Evolutionary conservation across 1,140 invertebrate species (phyloP).

Genomic region (Portunus trituberculatus): DNA sequence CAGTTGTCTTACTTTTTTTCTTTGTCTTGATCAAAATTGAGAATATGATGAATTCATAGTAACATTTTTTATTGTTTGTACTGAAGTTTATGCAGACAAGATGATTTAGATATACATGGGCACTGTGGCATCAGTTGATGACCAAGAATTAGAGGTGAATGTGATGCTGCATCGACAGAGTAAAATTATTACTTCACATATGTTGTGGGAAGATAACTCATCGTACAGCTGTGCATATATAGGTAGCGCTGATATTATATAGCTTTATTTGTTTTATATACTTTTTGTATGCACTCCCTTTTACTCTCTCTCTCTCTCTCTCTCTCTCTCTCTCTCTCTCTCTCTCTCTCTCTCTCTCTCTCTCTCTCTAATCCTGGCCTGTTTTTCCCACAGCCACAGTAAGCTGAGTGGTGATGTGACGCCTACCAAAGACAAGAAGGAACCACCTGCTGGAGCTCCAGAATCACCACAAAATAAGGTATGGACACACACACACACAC

Average conservation of each 20-base stretch:
- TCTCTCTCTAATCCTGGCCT: neutral
- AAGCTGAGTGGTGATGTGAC: slow-evolving; percentile 64
- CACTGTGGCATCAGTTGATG: too few species aligned
- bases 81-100: too few species aligned
- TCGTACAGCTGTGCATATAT: neutral
- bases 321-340: slow-evolving; percentile 54
- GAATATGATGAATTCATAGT: too few species aligned
- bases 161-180: too few species aligned
- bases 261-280: neutral
- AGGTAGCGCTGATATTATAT: neutral
- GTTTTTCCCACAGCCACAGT: slow-evolving; percentile 51
- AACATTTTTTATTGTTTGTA: too few species aligned
- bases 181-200: neutral
- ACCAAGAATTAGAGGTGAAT: too few species aligned
- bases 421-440: slow-evolving; percentile 55
- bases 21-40: too few species aligned
- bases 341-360: slow-evolving; percentile 65
- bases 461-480: slow-evolving; percentile 66
- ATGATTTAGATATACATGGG: too few species aligned
- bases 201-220: neutral
- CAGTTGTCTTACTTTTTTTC: too few species aligned
- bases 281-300: neutral
- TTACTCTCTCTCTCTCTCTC: slow-evolving; percentile 49
- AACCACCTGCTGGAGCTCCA: slow-evolving; percentile 35
- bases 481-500: neutral